Base-by-base conservation (phyloP, 2,888 invertebrate genomes). In the Sarcophaga caerulescens region DNA sequence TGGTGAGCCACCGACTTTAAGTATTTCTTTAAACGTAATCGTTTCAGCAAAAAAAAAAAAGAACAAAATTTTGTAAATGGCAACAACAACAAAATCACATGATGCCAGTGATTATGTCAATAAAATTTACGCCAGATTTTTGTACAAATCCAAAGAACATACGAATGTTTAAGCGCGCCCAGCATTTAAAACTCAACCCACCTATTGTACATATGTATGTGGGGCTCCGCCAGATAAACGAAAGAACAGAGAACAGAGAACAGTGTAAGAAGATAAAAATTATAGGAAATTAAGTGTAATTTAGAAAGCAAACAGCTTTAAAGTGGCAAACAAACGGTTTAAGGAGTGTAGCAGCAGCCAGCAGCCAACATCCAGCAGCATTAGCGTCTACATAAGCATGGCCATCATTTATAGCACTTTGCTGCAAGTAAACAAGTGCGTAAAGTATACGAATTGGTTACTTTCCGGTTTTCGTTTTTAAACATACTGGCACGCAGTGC, bases 41-140 rank as follows among this genome's bases (percentile, higher is more conserved):
- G 74, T 62, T 62, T 77, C 10, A 52, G 5, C n/a, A n/a, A 17
- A 4, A 52, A 52, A 3, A 52, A 17, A 52, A 52, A 14, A 52
- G 17, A 52, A 52, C 14, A 35, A 35, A 35, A 35, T 10, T 1
- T 25, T 35, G 10, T 35, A 35, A 35, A 35, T 35, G 35, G 10
- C 10, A 35, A 35, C 35, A 35, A 35, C 35, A 12, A 12, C 52
- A 52, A 52, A 52, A 79, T 75, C 66, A 70, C 74, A 63, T 70
- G 78, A 85, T 85, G 82, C 35, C 78, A 78, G 79, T 69, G 85
- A 85, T 85, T 85, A 85, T 85, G 85, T 82, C 85, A 82, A 85
- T 85, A 85, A 82, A 85, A 85, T 81, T 79, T 84, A 85, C 77
- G 62, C 74, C 5, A 79, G 75, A 82, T 70, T 85, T 69, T 85